These are phyloP conservation scores for Genyomyrus donnyi DNA, from an alignment of 2,113 vertebrate species.

Conservation along the genomic window DNA sequence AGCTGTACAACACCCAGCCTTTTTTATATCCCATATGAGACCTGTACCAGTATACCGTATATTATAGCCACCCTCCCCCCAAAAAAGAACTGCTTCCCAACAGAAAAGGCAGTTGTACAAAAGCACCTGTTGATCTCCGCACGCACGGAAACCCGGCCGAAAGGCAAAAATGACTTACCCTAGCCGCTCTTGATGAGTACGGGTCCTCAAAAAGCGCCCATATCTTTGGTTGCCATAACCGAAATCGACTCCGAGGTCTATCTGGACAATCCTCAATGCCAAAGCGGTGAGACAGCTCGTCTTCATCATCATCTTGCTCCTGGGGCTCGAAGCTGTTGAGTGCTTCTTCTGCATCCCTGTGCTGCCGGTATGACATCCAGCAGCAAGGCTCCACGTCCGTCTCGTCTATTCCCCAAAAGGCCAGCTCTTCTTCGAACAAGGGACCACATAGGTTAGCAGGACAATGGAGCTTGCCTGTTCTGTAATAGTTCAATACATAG, in stretches of 20 bases:
- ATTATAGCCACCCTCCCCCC: not conserved
- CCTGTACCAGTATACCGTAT: not conserved
- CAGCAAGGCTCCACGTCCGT: slow-evolving; percentile 97
- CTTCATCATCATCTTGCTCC: slow-evolving; percentile 62
- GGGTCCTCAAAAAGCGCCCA: slow-evolving; percentile 97
- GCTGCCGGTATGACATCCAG: slow-evolving; percentile 97
- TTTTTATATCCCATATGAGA: not conserved
- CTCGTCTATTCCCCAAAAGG: slow-evolving; percentile 96
- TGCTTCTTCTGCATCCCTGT: slow-evolving; percentile 91
- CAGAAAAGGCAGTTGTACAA: not conserved
- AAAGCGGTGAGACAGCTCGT: slow-evolving; percentile 67
- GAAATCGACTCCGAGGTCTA: slow-evolving; percentile 67
- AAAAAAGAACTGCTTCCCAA: not conserved
- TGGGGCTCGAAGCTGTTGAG: slow-evolving; percentile 89
- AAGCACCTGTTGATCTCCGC: slow-evolving; percentile 8
- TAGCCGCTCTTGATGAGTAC: slow-evolving; percentile 84
- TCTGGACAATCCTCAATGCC: slow-evolving; percentile 73
- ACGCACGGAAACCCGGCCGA: too few relatives aligned
- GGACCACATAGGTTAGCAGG: slow-evolving; percentile 93
- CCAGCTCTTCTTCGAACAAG: slow-evolving; percentile 94
- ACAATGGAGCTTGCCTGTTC: slow-evolving; percentile 95
- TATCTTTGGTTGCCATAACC: slow-evolving; percentile 77
- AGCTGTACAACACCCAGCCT: not conserved
- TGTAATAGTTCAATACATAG: slow-evolving; percentile 95
- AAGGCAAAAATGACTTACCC: slow-evolving; percentile 66